Base-by-base conservation (phyloP, 2,888 invertebrate genomes). In the Drosophila affinis region DNA sequence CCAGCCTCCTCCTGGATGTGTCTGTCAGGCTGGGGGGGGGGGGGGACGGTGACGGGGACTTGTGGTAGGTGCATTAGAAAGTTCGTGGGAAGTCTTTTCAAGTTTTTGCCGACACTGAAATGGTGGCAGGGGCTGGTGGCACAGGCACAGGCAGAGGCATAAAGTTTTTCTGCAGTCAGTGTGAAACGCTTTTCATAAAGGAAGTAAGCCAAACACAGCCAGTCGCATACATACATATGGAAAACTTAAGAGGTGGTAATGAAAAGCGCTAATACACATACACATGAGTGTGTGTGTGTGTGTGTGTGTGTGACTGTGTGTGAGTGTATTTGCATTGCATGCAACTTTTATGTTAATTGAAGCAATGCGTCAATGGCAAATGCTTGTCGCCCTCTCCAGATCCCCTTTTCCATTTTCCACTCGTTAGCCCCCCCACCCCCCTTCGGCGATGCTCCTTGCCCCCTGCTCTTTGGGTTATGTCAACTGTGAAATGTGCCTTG, bases 301-400 rank as follows among this genome's bases (percentile, higher is more conserved):
- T 27, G 4, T n/a, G 2, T 45, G 18, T 32, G 47, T 14, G 7
- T 45, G 9, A 6, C 17, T 57, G 57, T 54, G 55, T 62, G 53
- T 46, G 18, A 59, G 32, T 51, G 48, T 27, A 54, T 55, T 46
- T 72, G 63, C 58, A 67, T 57, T 39, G 14, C 39, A 63, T 69
- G 72, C 69, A 72, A 78, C 68, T 86, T 79, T 88, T 87, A 87
- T 88, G 85, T 81, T 88, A 85, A 88, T 87, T 88, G 87, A 88
- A 75, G 84, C 85, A 83, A 76, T 83, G 87, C 84, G 69, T 88
- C 88, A 88, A 81, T 83, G 87, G 77, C 67, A 81, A 64, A 76
- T 62, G 76, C 65, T 54, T 72, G 65, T 61, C 64, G 17, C 29
- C 34, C 63, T 49, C 44, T 45, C 29, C 39, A 18, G 39, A 10